phyloP scores from a whole-genome alignment of 2,113 vertebrate genomes.

The Ammodytes marinus region DNA sequence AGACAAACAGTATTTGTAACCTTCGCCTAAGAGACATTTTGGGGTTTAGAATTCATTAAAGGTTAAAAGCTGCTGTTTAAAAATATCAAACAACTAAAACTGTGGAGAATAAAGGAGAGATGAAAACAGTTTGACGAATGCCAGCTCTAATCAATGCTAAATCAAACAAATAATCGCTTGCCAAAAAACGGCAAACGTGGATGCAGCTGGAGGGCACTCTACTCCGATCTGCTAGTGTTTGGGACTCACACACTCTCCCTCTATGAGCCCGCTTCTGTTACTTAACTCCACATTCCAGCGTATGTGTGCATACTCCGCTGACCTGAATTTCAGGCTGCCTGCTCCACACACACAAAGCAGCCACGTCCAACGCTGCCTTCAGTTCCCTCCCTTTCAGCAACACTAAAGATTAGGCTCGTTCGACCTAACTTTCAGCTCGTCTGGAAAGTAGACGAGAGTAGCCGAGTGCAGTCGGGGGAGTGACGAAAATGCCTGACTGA shows the following conservation, averaged over 20 bases:
- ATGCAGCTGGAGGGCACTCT: slow-evolving; percentile 7
- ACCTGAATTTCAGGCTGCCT: slow-evolving; percentile 77
- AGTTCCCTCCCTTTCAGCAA: slow-evolving; percentile 37
- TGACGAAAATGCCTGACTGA: too few relatives aligned
- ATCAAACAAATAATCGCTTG: slow-evolving; percentile 23
- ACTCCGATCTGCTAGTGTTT: slow-evolving; percentile 28
- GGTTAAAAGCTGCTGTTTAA: not conserved
- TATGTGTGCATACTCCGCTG: slow-evolving; percentile 73
- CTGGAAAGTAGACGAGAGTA: too few relatives aligned
- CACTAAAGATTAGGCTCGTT: too few relatives aligned
- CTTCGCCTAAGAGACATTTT: not conserved
- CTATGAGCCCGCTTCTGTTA: slow-evolving; percentile 62
- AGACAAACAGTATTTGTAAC: not conserved
- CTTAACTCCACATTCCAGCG: slow-evolving; percentile 79
- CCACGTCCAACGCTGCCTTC: slow-evolving; percentile 55
- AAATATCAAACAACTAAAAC: not conserved
- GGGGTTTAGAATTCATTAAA: not conserved
- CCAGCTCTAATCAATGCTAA: slow-evolving; percentile 4
- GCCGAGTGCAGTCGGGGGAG: too few relatives aligned
- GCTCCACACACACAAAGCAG: slow-evolving; percentile 56
- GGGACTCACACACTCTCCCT: slow-evolving; percentile 14
- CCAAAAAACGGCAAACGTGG: not conserved
- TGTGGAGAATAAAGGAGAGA: not conserved
- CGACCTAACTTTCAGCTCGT: too few relatives aligned
- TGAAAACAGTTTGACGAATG: not conserved